Base-by-base conservation (phyloP, 2,888 invertebrate species). In the Cosmia trapezina region DNA sequence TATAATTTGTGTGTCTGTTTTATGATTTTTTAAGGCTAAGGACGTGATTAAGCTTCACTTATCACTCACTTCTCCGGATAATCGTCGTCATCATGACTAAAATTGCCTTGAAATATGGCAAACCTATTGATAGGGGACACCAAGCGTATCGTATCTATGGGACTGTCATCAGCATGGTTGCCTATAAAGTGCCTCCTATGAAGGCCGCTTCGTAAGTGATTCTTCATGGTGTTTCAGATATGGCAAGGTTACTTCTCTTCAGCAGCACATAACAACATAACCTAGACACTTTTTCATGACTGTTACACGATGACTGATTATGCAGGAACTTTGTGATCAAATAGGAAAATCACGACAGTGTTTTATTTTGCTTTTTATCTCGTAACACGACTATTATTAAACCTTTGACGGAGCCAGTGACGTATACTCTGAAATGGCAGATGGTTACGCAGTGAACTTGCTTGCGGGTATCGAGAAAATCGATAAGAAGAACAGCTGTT, bases 401-500 rank as follows among this genome's bases (percentile, higher is more conserved):
- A 53, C 37, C 78, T 76, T 86, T 76, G 73, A 83, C 77, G 65
- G 76, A 83, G 83, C 59, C 77, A 85, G 72, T 87, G 84, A 87
- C 84, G 83, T 88, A 80, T 87, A 33, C 76, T 67, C 67, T 83
- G 81, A 85, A 84, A 86, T 89, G 88, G 78, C 87, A 90, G 87
- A 80, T 87, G 86, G 86, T 88, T 91, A 87, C 92, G 93, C 91
- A 91, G 93, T 91, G 91, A 92, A 94, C 89, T 92, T 91, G 88
- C 80, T 90, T 89, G 91, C 89, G 89, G 91, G 89, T 90, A 86
- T 74, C 77, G 74, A 66, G 86, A 90, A 93, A 94, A 95, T 95
- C 95, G 89, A 95, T 95, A 92, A 59, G 14, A 77, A 66, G 84
- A 94, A 93, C 95, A 94, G 95, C 94, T 94, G 95, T 90, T 92